phyloP scores from a whole-genome alignment of 2,888 invertebrate species.

The Pheosia tremula region DNA sequence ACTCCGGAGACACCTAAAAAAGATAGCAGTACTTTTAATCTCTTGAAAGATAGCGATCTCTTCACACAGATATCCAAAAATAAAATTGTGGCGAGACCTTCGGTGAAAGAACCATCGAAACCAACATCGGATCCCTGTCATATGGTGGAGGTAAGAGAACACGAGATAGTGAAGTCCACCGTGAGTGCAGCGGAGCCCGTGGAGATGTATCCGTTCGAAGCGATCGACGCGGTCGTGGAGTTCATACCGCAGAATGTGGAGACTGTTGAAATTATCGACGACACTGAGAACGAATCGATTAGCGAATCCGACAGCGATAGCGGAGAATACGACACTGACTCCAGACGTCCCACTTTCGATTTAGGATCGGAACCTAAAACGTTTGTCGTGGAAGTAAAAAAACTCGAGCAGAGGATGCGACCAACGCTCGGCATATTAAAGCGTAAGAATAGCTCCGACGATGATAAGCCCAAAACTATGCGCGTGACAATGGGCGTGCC shows the following conservation, averaged over 20 bases:
- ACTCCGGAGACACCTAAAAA: conserved; percentile 71
- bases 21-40: conserved; percentile 85
- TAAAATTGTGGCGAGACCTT: conserved; percentile 45
- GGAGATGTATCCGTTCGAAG: conserved; percentile 79
- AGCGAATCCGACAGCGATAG: conserved; percentile 51
- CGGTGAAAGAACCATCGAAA: conserved; percentile 32
- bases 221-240: conserved; percentile 80
- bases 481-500: conserved; percentile 50
- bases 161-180: conserved; percentile 87
- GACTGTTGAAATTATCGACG: conserved; percentile 82
- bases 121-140: conserved; percentile 67
- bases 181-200: conserved; percentile 70
- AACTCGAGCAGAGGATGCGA: conserved; percentile 65
- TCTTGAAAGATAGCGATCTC: conserved; percentile 87
- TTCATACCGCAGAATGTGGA: conserved; percentile 83
- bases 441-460: conserved; percentile 45
- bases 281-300: conserved; percentile 71
- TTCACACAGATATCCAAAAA: conserved; percentile 88
- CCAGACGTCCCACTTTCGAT: conserved; percentile 44
- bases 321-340: conserved; percentile 14
- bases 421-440: conserved; percentile 70
- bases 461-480: conserved; percentile 44
- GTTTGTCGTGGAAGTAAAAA: conserved; percentile 70
- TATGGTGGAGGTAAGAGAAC: conserved; percentile 88
- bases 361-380: conserved; percentile 67